These are phyloP conservation scores for Myotis yumanensis DNA, from an alignment of 2,113 vertebrate genomes.

Conservation along the genomic window DNA sequence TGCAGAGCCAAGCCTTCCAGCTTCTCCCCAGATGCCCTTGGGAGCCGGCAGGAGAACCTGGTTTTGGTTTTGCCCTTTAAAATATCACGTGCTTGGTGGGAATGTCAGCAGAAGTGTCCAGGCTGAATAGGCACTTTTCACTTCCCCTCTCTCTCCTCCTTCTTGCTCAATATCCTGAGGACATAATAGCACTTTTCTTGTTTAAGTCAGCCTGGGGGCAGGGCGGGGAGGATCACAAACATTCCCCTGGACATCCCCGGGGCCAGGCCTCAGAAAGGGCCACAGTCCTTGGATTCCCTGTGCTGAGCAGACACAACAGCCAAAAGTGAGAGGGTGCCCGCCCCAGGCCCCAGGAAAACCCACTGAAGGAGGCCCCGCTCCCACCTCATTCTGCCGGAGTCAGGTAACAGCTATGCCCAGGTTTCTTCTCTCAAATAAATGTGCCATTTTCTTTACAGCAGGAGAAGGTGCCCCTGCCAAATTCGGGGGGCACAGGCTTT, in stretches of 20 bases:
- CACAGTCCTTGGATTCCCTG: not conserved
- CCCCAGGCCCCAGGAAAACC: not conserved
- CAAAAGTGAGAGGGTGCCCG: not conserved
- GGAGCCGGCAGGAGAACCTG: not conserved
- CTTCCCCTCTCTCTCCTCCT: constrained; percentile 76
- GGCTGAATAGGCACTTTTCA: constrained; percentile 68
- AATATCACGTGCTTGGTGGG: constrained; percentile 61
- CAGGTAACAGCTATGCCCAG: constrained; percentile 65
- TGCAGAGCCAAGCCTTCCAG: too few species aligned
- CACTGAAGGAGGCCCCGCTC: not conserved
- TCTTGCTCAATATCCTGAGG: constrained; percentile 83
- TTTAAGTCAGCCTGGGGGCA: not conserved
- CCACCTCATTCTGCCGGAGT: constrained; percentile 44
- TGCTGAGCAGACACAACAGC: not conserved
- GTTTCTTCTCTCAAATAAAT: constrained; percentile 35
- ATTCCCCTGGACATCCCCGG: not conserved
- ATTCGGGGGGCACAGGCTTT: not conserved
- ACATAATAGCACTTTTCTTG: constrained; percentile 58
- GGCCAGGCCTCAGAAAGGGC: constrained; percentile 8
- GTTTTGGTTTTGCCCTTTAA: not conserved
- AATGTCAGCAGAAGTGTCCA: constrained; percentile 70
- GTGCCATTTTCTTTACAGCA: not conserved
- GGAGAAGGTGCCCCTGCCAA: not conserved
- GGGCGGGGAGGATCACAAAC: constrained; percentile 11
- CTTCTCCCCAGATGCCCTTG: fast-evolving